These are phyloP conservation scores for Cottus gobio DNA, from an alignment of 2,113 vertebrate genomes.

Conservation along the genomic window DNA sequence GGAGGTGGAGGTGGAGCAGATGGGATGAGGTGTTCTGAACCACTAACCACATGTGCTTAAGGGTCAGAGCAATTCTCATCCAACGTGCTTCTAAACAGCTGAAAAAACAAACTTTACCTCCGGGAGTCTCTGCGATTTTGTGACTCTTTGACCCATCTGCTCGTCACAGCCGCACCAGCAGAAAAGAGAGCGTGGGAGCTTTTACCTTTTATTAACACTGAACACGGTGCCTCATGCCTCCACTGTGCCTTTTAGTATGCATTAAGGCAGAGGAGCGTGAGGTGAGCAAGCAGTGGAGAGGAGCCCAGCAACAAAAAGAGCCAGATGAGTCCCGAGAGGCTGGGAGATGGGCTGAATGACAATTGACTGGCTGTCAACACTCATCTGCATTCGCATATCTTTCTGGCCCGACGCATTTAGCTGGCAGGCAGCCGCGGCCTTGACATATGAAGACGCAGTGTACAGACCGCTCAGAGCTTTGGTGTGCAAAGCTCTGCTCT, in stretches of 20 bases:
- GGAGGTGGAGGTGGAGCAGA: slow-evolving; percentile 44
- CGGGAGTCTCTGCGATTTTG: slow-evolving; percentile 34
- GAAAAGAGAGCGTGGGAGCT: slow-evolving; percentile 42
- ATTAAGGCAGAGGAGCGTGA: slow-evolving; percentile 57
- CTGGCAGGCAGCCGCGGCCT: slow-evolving; percentile 62
- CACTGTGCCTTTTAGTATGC: slow-evolving; percentile 65
- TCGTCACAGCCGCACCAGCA: slow-evolving; percentile 37
- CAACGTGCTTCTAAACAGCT: slow-evolving; percentile 53
- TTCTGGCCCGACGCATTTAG: slow-evolving; percentile 60
- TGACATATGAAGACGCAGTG: slow-evolving; percentile 75
- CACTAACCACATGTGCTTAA: slow-evolving; percentile 47
- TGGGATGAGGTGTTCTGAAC: slow-evolving; percentile 56
- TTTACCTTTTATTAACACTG: slow-evolving; percentile 61
- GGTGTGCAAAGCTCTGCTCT: slow-evolving; percentile 60
- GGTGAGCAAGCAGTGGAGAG: slow-evolving; percentile 55
- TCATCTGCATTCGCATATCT: slow-evolving; percentile 76
- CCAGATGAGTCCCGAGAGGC: slow-evolving; percentile 67
- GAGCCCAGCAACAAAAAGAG: slow-evolving; percentile 33
- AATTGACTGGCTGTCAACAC: slow-evolving; percentile 78
- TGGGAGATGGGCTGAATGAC: slow-evolving; percentile 73
- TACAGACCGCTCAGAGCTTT: slow-evolving; percentile 35
- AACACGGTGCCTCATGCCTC: slow-evolving; percentile 50
- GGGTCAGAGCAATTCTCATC: slow-evolving; percentile 57
- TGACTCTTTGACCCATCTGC: slow-evolving; percentile 61
- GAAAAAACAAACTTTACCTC: slow-evolving; percentile 60